Evolutionary conservation across 2,113 vertebrate genomes (phyloP).

Genomic region (Burhinus bistriatus): DNA sequence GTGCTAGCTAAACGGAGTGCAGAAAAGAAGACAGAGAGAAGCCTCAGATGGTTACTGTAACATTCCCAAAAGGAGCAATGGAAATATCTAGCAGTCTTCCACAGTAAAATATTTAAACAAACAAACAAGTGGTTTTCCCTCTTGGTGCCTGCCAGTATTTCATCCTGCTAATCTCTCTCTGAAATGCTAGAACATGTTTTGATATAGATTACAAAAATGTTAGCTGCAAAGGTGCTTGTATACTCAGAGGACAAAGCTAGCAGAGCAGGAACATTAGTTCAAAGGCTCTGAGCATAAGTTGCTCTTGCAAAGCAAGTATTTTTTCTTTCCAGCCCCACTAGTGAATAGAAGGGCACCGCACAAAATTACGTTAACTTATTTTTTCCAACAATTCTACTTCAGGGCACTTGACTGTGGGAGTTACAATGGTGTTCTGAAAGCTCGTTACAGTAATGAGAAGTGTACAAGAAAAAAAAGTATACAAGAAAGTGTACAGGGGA

Average conservation of each 20-base stretch:
- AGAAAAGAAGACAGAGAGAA: neutral
- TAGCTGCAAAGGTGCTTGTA: slow-evolving; percentile 11
- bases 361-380: neutral
- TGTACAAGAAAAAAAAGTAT: neutral
- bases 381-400: neutral
- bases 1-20: neutral
- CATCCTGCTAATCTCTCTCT: slow-evolving; percentile 58
- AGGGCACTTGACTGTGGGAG: neutral
- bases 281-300: slow-evolving; percentile 35
- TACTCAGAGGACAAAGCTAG: slow-evolving; percentile 14
- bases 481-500: neutral
- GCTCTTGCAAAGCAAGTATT: slow-evolving; percentile 27
- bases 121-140: slow-evolving; percentile 60
- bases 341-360: neutral
- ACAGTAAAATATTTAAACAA: slow-evolving; percentile 62
- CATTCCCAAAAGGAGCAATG: slow-evolving; percentile 8
- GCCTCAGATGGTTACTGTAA: neutral
- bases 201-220: slow-evolving; percentile 46
- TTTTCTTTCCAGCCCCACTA: neutral
- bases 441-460: neutral
- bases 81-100: slow-evolving; percentile 7
- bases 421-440: neutral
- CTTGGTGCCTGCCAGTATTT: slow-evolving; percentile 22
- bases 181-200: slow-evolving; percentile 65
- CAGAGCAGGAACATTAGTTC: slow-evolving; percentile 7